These are phyloP conservation scores for Kuschelorhynchus macadamiae DNA, from an alignment of 2,888 invertebrate genomes.

Conservation along the genomic window DNA sequence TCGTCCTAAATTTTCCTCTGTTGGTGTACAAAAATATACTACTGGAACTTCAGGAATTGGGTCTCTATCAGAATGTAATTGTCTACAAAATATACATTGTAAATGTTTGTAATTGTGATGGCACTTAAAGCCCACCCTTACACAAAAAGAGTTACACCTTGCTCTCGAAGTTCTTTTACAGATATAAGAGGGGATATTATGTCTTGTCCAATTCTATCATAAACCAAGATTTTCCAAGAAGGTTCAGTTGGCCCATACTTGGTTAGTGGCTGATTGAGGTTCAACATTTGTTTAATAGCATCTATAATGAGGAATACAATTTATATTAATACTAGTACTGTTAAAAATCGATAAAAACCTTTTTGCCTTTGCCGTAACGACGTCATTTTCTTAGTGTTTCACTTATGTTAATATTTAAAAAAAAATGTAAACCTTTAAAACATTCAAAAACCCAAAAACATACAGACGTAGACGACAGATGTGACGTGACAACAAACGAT, in stretches of 20 bases:
- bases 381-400: constrained; percentile 69
- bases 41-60: constrained; percentile 99
- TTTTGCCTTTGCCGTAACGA: constrained; percentile 81
- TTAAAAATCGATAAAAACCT: constrained; percentile 69
- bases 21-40: constrained; percentile 97
- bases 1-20: constrained; percentile 94
- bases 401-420: no score
- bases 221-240: constrained; percentile 96
- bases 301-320: constrained; percentile 69
- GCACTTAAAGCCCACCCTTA: constrained; percentile 72
- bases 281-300: constrained; percentile 96
- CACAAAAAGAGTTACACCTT: constrained; percentile 98
- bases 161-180: constrained; percentile 93
- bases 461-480: no score
- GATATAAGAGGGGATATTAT: constrained; percentile 97
- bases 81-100: constrained; percentile 70
- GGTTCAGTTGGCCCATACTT: constrained; percentile 87
- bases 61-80: constrained; percentile 89
- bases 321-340: neutral
- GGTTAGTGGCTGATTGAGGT: constrained; percentile 86
- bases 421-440: no score
- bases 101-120: neutral
- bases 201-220: constrained; percentile 97
- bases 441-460: no score
- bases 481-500: no score